Percentiles rank a stretch among this genome's conserved stretches.
Evolutionary conservation across 2,113 vertebrate species (phyloP).

Genomic region (Pelobates fuscus): DNA sequence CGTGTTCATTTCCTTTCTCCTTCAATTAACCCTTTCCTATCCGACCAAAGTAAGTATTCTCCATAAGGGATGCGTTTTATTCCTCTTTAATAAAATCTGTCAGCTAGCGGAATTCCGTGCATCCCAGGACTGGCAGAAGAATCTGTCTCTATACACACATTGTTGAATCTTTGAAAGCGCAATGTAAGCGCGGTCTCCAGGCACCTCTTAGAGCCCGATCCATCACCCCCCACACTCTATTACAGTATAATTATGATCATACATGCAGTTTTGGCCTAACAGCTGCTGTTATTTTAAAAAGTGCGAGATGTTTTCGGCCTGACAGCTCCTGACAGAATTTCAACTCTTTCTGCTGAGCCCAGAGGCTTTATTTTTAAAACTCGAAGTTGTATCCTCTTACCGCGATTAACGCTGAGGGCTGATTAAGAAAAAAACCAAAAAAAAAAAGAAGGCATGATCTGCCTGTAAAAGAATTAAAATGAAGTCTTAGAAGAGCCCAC

Average conservation of each 20-base stretch:
- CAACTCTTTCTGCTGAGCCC: conserved; percentile 46
- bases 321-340: conserved; percentile 43
- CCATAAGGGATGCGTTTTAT: neutral
- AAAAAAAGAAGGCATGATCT: neutral
- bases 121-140: neutral
- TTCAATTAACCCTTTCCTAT: too few relatives aligned
- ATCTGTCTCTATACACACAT: neutral
- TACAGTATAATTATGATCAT: conserved; percentile 43
- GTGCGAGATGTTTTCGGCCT: conserved; percentile 40
- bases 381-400: conserved; percentile 40
- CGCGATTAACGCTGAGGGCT: conserved; percentile 24
- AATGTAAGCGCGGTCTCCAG: neutral
- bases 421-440: conserved; percentile 16
- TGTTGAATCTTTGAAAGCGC: neutral
- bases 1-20: too few relatives aligned
- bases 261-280: conserved; percentile 26
- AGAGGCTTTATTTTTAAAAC: conserved; percentile 45
- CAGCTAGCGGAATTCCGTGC: neutral
- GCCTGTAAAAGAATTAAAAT: neutral
- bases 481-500: neutral
- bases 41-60: too few relatives aligned
- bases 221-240: conserved; percentile 7
- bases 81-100: neutral
- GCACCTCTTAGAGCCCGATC: neutral
- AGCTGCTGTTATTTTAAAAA: conserved; percentile 51